phyloP scores from a whole-genome alignment of 2,797 vertebrate genomes.

The Sus cebifrons region DNA sequence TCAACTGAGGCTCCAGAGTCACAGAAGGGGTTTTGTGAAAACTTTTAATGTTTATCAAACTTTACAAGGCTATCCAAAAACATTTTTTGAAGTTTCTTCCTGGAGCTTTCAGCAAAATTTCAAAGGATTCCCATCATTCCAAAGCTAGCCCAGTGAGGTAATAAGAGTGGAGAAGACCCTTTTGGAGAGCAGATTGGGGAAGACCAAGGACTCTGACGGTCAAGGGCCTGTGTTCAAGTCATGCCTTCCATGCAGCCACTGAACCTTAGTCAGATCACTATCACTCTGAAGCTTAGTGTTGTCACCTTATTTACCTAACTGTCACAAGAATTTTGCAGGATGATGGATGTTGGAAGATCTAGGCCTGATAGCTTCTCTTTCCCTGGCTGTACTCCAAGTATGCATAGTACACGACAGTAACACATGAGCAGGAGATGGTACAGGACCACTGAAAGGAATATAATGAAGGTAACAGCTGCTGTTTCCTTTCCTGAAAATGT shows the following conservation, averaged over 20 bases:
- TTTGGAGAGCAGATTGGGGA: not conserved
- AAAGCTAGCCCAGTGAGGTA: not conserved
- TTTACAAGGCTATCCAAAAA: constrained; percentile 54
- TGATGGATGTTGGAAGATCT: constrained; percentile 1
- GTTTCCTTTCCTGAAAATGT: constrained; percentile 21
- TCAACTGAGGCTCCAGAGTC: constrained; percentile 37
- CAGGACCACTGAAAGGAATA: constrained; percentile 33
- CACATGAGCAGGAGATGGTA: constrained; percentile 1
- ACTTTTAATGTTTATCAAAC: not conserved
- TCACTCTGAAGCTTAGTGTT: not conserved
- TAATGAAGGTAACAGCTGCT: constrained; percentile 55
- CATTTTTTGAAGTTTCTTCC: not conserved
- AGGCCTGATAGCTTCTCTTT: not conserved
- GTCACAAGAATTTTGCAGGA: not conserved
- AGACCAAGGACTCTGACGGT: not conserved
- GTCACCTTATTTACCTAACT: constrained; percentile 17
- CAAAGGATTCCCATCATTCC: constrained; percentile 6
- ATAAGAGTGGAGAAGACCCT: constrained; percentile 39
- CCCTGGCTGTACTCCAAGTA: not conserved
- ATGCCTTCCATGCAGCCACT: not conserved
- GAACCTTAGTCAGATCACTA: not conserved
- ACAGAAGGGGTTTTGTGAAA: constrained; percentile 39
- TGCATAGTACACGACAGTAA: constrained; percentile 18
- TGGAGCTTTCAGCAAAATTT: constrained; percentile 47
- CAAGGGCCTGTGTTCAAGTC: constrained; percentile 13